Conservation (phyloP, 2,113 vertebrate genomes). For the Crocuta crocuta region DNA sequence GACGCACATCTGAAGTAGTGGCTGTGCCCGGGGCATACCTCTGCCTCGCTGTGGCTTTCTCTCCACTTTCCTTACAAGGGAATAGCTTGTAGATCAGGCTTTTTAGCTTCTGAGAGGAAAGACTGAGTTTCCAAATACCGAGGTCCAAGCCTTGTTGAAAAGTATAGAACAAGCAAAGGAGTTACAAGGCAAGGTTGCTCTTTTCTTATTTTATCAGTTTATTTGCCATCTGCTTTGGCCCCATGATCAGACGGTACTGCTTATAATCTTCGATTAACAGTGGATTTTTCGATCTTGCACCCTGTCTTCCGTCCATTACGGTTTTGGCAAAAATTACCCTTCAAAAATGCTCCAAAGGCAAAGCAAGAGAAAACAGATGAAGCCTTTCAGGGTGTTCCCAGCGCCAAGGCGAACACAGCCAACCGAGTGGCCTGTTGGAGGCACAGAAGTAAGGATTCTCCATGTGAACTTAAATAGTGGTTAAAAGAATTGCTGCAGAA, state of each 20-base stretch:
- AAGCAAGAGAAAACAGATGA: background rate
- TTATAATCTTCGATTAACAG: background rate
- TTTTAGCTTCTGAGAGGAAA: background rate
- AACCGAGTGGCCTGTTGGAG: background rate
- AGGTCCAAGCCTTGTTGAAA: background rate
- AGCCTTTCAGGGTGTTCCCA: background rate
- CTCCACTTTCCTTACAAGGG: background rate
- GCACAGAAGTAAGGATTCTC: background rate
- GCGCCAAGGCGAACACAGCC: background rate
- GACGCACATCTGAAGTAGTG: background rate
- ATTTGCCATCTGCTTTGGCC: background rate
- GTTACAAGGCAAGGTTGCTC: background rate
- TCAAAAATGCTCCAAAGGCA: constrained; percentile 18
- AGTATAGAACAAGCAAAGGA: background rate
- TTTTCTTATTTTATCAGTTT: background rate
- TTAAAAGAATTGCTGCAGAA: background rate
- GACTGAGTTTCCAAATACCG: background rate
- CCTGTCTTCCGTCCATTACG: background rate
- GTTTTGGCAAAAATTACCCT: constrained; percentile 3
- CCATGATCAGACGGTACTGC: background rate
- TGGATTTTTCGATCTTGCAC: background rate
- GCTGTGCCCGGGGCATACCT: background rate
- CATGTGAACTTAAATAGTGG: constrained; percentile 33
- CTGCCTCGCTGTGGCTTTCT: background rate
- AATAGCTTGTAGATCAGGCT: background rate